Base-by-base conservation (phyloP, 2,888 invertebrate genomes). In the Sarcophaga caerulescens region DNA sequence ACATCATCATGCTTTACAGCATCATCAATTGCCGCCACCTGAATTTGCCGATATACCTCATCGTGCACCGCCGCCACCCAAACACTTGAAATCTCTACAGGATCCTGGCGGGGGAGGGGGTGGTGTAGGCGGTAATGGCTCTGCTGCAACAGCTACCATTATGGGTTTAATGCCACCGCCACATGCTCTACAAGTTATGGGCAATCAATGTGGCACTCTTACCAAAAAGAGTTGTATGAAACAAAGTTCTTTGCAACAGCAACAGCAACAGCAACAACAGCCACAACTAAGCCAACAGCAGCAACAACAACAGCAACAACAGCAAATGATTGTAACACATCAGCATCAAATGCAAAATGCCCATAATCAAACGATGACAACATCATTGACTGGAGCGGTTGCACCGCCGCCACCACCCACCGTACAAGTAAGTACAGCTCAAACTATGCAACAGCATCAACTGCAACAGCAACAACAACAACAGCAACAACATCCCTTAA, bases 1-100 rank as follows among this genome's bases (percentile, higher is more conserved):
- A 81, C 96, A 96, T 90, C 96, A 96, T 90, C 97, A 97, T 90
- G 95, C 96, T 25, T 95, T 96, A 92, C 95, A 95, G 21, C 96
- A 96, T 89, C 96, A 96, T 91, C 97, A 97, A 88, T 95, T 97
- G 77, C 97, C 97, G 0, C 97, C 97, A 0, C 97, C 97, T 0
- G 97, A 97, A 91, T 97, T 97, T 90, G 97, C 97, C 2, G 97
- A 97, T 91, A 94, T 97, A 85, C 96, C 96, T 8, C 96, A 96
- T 23, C 94, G 96, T 89, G 96, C 96, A 1, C 97, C 96, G 1
- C 96, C 96, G 0, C 96, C 96, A 0, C 96, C 96, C 0, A 96
- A 96, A 94, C 93, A 94, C 90, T 90, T 94, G 87, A 94, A 94
- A 88, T 94, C 94, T 1, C 78, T 92, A 84, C 89, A 92, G 93